Conservation (phyloP, 2,113 vertebrate species). For the Otus sunia region DNA sequence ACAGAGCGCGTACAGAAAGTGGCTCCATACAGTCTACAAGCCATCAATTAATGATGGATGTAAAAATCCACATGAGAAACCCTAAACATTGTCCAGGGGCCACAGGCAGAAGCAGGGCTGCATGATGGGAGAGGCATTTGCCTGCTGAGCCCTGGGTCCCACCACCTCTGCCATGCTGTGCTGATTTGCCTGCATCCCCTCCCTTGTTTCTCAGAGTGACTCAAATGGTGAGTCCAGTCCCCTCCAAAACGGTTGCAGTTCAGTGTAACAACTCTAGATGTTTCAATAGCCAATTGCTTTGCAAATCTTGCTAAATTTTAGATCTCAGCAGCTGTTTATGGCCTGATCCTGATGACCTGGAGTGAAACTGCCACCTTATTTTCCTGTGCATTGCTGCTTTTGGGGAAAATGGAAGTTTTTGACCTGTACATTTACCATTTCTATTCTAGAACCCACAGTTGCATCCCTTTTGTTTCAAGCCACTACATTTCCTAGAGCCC, state of each 20-base stretch:
- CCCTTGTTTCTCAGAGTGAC: background rate
- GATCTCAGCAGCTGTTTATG: background rate
- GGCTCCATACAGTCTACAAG: background rate
- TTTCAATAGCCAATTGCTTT: background rate
- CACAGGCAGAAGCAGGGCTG: background rate
- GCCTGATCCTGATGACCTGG: background rate
- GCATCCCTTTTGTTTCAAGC: background rate
- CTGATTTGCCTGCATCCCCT: background rate
- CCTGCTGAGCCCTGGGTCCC: background rate
- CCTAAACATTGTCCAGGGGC: accelerated
- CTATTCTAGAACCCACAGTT: background rate
- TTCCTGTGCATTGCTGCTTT: background rate
- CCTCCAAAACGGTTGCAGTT: background rate
- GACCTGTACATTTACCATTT: background rate
- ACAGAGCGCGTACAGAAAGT: accelerated
- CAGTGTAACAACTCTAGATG: background rate
- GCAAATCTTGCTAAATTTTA: background rate
- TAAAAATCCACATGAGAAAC: background rate
- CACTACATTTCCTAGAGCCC: background rate
- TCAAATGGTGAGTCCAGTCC: background rate
- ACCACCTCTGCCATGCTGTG: accelerated
- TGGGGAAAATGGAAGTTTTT: background rate
- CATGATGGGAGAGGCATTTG: background rate
- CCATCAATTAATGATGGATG: background rate
- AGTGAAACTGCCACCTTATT: background rate